Evolutionary conservation across 2,797 vertebrate species (phyloP), one percentile per base, ranked within the genome.

Genomic region (Babyrousa celebensis): DNA sequence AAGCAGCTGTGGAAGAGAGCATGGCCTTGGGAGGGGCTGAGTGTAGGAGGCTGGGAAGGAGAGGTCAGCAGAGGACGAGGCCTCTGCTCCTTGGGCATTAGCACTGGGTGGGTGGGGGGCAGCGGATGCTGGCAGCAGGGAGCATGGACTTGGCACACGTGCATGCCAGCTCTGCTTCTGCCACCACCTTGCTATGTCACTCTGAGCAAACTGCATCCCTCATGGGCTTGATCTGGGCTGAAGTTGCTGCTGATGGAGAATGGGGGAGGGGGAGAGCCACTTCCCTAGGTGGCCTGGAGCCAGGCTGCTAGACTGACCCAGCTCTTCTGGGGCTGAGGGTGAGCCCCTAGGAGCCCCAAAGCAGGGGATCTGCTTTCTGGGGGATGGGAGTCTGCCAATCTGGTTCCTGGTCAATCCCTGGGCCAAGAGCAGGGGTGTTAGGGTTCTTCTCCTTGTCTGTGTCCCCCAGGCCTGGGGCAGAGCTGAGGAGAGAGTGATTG

Each of bases 1-100:
- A 98, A 78, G 99, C 98, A 4, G 99, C 99, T 99, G 98, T 3
- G 10, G 68, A 92, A 78, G 75, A 89, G 36, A 92, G 84, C 0
- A 2, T 0, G 10, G 65, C 52, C 54, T 84, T 92, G 93, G 75
- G 85, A 74, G 48, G 15, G 58, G 85, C 40, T 71, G 82, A 36
- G 20, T 21, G 52, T 4, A 20, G 65, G 82, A 56, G 78, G 60
- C 21, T 32, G 2, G 32, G 77, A n/a, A 77, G 87, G 78, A 86
- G 72, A 85, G 70, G 74, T 43, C 65, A 21, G 71, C 2, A 3
- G 74, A 84, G 67, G 43, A n/a, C 16, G 52, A 56, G 40, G 88
- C 32, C 79, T 84, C 29, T 23, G 9, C 25, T 52, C 52, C 29
- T 2, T 8, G 18, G 89, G 85, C 58, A 15, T 63, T 63, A 14